phyloP scores from a whole-genome alignment of 2,888 invertebrate genomes.

The Pandemis cinnamomeana region DNA sequence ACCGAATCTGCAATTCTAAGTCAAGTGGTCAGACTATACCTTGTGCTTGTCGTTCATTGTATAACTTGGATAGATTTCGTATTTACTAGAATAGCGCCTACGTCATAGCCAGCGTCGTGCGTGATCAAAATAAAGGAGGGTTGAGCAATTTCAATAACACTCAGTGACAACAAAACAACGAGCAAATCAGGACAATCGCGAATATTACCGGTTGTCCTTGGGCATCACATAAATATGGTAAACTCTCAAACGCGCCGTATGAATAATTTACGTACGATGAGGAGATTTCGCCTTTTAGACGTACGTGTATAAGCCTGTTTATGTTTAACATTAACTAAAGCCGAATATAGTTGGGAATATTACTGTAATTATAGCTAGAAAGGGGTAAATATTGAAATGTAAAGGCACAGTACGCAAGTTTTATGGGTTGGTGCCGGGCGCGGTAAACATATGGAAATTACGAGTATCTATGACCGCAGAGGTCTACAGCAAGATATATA shows the following conservation, averaged over 20 bases:
- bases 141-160: conserved; percentile 19
- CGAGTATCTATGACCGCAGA: too few relatives aligned
- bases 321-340: not conserved
- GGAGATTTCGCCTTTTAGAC: conserved; percentile 26
- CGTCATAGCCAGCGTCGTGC: not conserved
- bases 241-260: conserved; percentile 27
- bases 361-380: not conserved
- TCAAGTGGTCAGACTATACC: not conserved
- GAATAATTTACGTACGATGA: conserved; percentile 34
- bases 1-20: not conserved
- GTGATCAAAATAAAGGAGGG: conserved; percentile 27
- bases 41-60: not conserved
- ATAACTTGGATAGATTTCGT: not conserved
- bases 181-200: conserved; percentile 27
- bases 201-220: conserved; percentile 35
- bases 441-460: too few relatives aligned
- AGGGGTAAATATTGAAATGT: not conserved
- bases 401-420: not conserved
- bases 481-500: too few relatives aligned
- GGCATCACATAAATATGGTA: conserved; percentile 33
- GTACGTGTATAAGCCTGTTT: conserved; percentile 27
- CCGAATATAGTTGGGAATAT: not conserved
- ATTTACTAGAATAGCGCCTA: not conserved
- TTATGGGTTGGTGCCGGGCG: too few relatives aligned
- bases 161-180: conserved; percentile 15